Evolutionary conservation across 1,140 invertebrate genomes (phyloP), one percentile per base, ranked within the genome.

Genomic region (Telenomus remus): DNA sequence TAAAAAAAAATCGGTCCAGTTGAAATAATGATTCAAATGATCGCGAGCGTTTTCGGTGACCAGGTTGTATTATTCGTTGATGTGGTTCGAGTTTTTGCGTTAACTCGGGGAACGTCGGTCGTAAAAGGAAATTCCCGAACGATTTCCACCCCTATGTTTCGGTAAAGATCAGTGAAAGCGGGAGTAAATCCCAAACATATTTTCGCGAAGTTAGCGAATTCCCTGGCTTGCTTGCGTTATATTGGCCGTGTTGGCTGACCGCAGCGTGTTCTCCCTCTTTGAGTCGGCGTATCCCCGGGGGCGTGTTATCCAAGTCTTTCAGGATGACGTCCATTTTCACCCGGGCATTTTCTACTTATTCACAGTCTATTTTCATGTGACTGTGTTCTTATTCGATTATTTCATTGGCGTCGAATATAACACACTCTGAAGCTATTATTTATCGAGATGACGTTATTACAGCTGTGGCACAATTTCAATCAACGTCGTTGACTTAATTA

Each of bases 151-250:
- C 71, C 69, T 72, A 14, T 66, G 53, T 65, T 65, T 75, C 61
- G 60, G 71, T 71, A 78, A 77, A 79, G 78, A 80, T 80, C 79
- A 74, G 63, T 64, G 69, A 72, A 54, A 72, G 49, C 50, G 51
- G 66, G 55, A 78, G 72, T 79, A 80, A 83, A 84, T 86, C 82
- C 82, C 80, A 82, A 85, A 84, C 82, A 87, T 85, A 87, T 87
- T 87, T 86, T 84, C 80, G 83, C 84, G 75, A 82, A 82, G 82
- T 87, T 87, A 83, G 85, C 85, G 78, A 84, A 86, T 86, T 85
- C 80, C 73, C 81, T 61, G 75, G 74, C 54, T 79, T 54, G 48
- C 60, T 76, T 70, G 51, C 54, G 44, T 68, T 76, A 73, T 73
- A 70, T 79, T 71, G 69, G 73, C 35, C 39, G 44, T 57, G 70